Conservation (phyloP, 2,113 vertebrate species). For the Vireo altiloquus region DNA sequence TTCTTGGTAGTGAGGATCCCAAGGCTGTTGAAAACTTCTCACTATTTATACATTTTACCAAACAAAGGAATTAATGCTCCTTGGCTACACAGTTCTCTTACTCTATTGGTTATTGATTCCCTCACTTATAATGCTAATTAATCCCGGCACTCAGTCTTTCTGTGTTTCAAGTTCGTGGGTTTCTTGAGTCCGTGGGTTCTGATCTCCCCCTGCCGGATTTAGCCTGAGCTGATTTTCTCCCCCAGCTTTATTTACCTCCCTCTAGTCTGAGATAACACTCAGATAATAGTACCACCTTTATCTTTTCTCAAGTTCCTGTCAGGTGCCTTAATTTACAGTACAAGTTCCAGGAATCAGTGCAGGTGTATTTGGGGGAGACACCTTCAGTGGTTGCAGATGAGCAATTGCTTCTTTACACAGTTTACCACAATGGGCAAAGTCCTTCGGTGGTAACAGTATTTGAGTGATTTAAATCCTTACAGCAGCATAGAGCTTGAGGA, state of each 20-base stretch:
- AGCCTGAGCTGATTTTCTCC: neutral
- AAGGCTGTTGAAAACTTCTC: neutral
- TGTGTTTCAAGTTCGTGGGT: neutral
- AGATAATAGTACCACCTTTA: neutral
- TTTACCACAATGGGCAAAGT: neutral
- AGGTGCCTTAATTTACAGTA: neutral
- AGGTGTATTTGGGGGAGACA: neutral
- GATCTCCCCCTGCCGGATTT: neutral
- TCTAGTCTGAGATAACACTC: neutral
- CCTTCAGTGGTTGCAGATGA: neutral
- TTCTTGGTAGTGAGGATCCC: neutral
- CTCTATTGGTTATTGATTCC: neutral
- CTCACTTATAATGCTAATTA: neutral
- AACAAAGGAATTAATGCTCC: neutral
- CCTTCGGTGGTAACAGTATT: neutral
- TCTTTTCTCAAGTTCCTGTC: neutral
- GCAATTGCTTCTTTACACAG: neutral
- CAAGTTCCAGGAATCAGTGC: neutral
- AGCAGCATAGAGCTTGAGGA: neutral
- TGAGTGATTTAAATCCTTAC: neutral
- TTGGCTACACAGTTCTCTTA: neutral
- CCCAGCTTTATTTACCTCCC: neutral
- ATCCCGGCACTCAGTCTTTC: neutral
- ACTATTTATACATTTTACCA: neutral
- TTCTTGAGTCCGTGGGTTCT: neutral